These are phyloP conservation scores for Plumapathes pennacea DNA, from an alignment of 92 coral and sea anemone species.

Conservation along the genomic window DNA sequence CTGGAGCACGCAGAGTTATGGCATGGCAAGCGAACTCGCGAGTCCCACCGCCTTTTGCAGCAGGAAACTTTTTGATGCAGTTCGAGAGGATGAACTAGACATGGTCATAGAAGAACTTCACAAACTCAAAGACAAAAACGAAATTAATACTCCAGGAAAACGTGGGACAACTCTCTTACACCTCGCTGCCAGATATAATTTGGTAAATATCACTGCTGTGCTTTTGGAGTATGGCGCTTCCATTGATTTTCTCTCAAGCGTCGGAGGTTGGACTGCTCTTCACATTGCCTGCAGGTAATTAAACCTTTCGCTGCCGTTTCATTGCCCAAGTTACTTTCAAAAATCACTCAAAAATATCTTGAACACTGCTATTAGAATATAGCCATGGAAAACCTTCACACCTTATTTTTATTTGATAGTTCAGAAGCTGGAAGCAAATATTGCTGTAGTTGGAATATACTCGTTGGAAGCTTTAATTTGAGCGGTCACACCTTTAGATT, in stretches of 20 bases:
- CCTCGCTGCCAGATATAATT: conserved; percentile 49
- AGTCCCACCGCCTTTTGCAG: conserved; percentile 2
- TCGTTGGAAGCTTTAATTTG: too few species aligned
- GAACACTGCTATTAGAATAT: too few species aligned
- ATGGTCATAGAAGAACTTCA: conserved; percentile 26
- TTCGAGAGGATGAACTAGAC: conserved; percentile 51
- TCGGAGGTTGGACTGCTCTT: conserved; percentile 37
- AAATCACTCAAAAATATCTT: too few species aligned
- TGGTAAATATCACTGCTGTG: conserved; percentile 19
- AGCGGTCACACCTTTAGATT: too few species aligned
- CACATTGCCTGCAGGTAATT: conserved; percentile 59
- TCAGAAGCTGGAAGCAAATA: too few species aligned
- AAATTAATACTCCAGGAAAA: conserved; percentile 15
- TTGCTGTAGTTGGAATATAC: too few species aligned
- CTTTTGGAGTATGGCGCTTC: conserved; percentile 43
- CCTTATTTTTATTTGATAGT: too few species aligned
- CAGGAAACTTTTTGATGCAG: conserved; percentile 34
- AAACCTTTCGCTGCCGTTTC: too few species aligned
- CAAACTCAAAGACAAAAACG: conserved; percentile 9
- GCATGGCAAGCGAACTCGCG: conserved; percentile 13
- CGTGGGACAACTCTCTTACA: conserved; percentile 44
- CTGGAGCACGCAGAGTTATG: too few species aligned
- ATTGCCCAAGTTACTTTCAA: too few species aligned
- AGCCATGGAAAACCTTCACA: too few species aligned
- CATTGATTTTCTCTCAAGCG: conserved; percentile 27